Percentiles rank a stretch among this genome's conserved stretches.
phyloP scores from a whole-genome alignment of 1,140 invertebrate species.

The Pseudobourletiella spinata region DNA sequence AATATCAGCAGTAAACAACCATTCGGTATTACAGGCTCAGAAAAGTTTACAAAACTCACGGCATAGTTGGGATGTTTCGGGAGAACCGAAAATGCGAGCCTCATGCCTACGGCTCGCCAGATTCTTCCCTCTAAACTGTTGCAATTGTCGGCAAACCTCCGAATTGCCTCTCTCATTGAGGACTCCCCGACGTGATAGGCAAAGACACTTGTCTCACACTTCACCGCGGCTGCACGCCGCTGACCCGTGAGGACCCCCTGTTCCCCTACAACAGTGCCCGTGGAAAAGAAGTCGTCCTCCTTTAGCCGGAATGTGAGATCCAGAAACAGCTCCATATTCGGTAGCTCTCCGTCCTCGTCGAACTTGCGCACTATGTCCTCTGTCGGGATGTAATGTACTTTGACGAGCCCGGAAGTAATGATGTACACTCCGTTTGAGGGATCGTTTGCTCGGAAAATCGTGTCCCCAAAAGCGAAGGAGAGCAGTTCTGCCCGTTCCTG shows the following conservation, averaged over 20 bases:
- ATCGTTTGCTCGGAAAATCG: conserved; percentile 18
- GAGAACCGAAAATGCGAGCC: conserved; percentile 33
- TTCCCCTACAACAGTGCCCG: conserved; percentile 44
- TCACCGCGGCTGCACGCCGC: conserved; percentile 39
- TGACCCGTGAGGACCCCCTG: conserved; percentile 42
- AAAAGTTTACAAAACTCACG: conserved; percentile 1
- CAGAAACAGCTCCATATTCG: conserved; percentile 30
- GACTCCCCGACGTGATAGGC: conserved; percentile 32
- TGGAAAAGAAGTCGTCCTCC: conserved; percentile 41
- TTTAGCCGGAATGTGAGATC: conserved; percentile 29
- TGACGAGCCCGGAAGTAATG: conserved; percentile 43
- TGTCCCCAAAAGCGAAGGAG: conserved; percentile 34
- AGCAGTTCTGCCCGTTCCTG: conserved; percentile 19
- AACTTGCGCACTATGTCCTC: conserved; percentile 2
- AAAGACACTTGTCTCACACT: conserved; percentile 44
- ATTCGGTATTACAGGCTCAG: not conserved
- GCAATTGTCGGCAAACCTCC: conserved; percentile 14
- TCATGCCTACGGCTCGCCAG: conserved; percentile 36
- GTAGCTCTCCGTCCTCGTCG: conserved; percentile 23
- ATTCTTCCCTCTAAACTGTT: conserved; percentile 31
- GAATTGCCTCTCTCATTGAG: conserved; percentile 14
- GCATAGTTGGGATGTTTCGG: conserved; percentile 28
- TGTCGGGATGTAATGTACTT: conserved; percentile 34
- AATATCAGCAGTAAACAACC: not conserved
- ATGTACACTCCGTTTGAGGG: conserved; percentile 41